Percentiles rank a stretch among this genome's conserved stretches.
Evolutionary conservation across 2,888 invertebrate species (phyloP).

Genomic region (Dromius quadrimaculatus): DNA sequence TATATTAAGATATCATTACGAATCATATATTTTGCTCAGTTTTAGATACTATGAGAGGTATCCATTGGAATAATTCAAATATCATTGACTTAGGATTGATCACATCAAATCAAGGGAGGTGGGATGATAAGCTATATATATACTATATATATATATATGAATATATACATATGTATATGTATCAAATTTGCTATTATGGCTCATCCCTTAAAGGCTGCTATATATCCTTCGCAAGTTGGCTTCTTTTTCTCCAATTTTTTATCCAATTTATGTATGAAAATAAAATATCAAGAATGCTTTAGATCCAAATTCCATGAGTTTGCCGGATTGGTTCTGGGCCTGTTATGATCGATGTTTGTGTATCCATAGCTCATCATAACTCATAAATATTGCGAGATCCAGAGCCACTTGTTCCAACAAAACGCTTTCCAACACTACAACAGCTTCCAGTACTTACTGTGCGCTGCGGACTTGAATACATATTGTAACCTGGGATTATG

Average conservation of each 20-base stretch:
- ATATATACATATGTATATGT: background rate
- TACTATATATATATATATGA: background rate
- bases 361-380: slow-evolving; percentile 66
- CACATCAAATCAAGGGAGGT: too few species aligned
- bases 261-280: too few species aligned
- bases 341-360: background rate
- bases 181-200: background rate
- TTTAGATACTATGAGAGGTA: too few species aligned
- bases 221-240: too few species aligned
- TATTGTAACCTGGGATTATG: slow-evolving; percentile 78
- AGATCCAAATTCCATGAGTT: slow-evolving; percentile 44
- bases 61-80: too few species aligned
- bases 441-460: slow-evolving; percentile 60
- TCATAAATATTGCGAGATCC: slow-evolving; percentile 72
- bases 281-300: background rate
- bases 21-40: too few species aligned
- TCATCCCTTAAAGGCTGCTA: slow-evolving; percentile 60
- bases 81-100: too few species aligned
- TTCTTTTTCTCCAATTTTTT: background rate
- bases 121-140: too few species aligned
- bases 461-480: slow-evolving; percentile 75
- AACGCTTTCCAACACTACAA: slow-evolving; percentile 61
- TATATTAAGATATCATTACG: too few species aligned
- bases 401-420: slow-evolving; percentile 63
- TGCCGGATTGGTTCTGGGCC: slow-evolving; percentile 28